phyloP scores from a whole-genome alignment of 2,888 invertebrate species.

The Morpho helenor region DNA sequence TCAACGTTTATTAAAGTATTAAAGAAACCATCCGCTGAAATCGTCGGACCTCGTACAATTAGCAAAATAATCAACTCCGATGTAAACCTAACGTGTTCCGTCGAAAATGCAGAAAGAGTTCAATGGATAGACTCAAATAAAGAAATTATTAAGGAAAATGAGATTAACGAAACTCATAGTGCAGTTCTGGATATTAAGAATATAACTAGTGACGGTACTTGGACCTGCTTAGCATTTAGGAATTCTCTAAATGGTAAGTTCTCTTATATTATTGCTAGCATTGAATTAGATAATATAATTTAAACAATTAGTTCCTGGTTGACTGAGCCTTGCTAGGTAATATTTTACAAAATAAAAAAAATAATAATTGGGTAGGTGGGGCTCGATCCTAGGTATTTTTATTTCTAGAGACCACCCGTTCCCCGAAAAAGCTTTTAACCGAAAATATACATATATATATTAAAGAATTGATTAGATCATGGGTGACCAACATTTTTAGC shows the following conservation, averaged over 20 bases:
- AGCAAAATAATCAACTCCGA: constrained; percentile 34
- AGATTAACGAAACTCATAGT: constrained; percentile 35
- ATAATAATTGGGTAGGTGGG: no score
- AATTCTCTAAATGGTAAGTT: constrained; percentile 41
- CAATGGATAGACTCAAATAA: constrained; percentile 46
- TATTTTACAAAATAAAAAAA: no score
- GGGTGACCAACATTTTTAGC: no score
- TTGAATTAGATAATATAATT: no score
- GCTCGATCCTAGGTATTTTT: no score
- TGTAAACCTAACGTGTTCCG: constrained; percentile 47
- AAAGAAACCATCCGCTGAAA: constrained; percentile 48
- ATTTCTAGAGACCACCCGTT: no score
- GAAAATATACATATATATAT: no score
- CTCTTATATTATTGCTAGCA: no score
- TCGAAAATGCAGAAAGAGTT: constrained; percentile 43
- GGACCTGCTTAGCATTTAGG: constrained; percentile 50
- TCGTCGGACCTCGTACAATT: constrained; percentile 52
- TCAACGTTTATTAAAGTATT: constrained; percentile 42
- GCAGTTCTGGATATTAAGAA: constrained; percentile 44
- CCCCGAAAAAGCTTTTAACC: no score
- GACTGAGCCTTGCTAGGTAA: no score
- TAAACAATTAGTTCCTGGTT: no score
- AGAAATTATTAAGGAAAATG: constrained; percentile 29
- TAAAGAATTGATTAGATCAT: no score
- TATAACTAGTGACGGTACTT: constrained; percentile 45